Conservation (phyloP, 2,113 vertebrate species). For the Mugil cephalus region DNA sequence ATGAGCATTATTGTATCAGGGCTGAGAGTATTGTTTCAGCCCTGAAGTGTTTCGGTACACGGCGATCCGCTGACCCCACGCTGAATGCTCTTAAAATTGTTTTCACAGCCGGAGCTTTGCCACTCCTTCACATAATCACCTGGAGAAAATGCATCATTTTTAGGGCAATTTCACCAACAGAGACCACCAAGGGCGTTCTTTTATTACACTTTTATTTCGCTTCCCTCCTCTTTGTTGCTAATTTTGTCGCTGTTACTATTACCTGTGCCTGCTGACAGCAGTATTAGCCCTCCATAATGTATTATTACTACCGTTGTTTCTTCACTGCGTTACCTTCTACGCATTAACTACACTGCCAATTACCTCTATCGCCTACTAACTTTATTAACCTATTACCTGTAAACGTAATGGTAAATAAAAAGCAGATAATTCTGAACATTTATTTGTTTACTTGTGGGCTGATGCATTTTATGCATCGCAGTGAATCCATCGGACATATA, state of each 20-base stretch:
- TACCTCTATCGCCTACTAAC: slow-evolving; percentile 21
- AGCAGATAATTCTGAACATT: background rate
- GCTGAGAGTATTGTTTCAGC: slow-evolving; percentile 63
- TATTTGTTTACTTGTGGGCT: too few relatives aligned
- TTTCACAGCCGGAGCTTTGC: slow-evolving; percentile 45
- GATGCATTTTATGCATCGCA: slow-evolving; percentile 24
- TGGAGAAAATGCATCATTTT: slow-evolving; percentile 52
- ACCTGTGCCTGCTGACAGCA: background rate
- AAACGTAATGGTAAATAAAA: slow-evolving; percentile 22
- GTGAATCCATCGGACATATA: slow-evolving; percentile 14
- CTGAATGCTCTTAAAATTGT: slow-evolving; percentile 58
- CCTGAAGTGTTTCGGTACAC: slow-evolving; percentile 56
- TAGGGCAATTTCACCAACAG: slow-evolving; percentile 40
- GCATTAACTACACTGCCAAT: slow-evolving; percentile 6
- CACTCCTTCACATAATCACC: slow-evolving; percentile 40
- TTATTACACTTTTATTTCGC: slow-evolving; percentile 39
- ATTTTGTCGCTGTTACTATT: slow-evolving; percentile 23
- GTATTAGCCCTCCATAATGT: slow-evolving; percentile 10
- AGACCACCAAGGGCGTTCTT: slow-evolving; percentile 45
- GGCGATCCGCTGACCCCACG: slow-evolving; percentile 55
- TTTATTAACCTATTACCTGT: slow-evolving; percentile 14
- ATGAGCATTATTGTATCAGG: slow-evolving; percentile 47
- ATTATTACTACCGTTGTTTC: slow-evolving; percentile 13
- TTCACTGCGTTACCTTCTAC: slow-evolving; percentile 18
- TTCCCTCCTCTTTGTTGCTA: slow-evolving; percentile 33